Conservation (phyloP, 2,797 vertebrate species). For the Phylloscopus collybita region DNA sequence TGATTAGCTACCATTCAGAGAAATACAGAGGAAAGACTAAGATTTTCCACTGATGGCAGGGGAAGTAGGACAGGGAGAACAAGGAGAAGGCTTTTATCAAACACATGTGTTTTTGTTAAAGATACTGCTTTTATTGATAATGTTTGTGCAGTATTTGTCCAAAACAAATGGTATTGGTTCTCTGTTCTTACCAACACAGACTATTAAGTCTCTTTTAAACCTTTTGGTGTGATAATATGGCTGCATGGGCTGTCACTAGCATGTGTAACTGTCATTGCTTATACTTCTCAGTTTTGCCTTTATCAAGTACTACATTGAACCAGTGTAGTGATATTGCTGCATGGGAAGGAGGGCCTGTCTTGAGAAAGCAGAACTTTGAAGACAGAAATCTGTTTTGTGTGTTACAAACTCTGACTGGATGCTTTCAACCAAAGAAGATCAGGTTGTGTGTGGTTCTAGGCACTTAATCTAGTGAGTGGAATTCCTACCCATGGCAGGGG, state of each 20-base stretch:
- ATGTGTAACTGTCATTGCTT: background rate
- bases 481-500: background rate
- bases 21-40: conserved; percentile 24
- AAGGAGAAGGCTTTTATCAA: background rate
- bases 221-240: background rate
- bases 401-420: background rate
- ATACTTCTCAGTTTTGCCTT: background rate
- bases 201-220: background rate
- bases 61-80: background rate
- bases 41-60: conserved; percentile 8
- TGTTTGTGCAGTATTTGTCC: background rate
- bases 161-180: background rate
- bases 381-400: background rate
- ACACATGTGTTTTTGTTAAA: background rate
- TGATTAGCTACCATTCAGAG: conserved; percentile 36
- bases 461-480: too few relatives aligned
- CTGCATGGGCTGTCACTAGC: background rate
- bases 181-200: background rate
- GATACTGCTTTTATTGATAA: background rate
- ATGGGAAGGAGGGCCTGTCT: background rate
- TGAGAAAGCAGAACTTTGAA: background rate
- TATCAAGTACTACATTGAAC: background rate
- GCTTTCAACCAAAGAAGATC: background rate
- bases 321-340: background rate
- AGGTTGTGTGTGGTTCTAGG: background rate